These are phyloP conservation scores for Psammodynastes pulverulentus DNA, from an alignment of 2,113 vertebrate species.

Conservation along the genomic window DNA sequence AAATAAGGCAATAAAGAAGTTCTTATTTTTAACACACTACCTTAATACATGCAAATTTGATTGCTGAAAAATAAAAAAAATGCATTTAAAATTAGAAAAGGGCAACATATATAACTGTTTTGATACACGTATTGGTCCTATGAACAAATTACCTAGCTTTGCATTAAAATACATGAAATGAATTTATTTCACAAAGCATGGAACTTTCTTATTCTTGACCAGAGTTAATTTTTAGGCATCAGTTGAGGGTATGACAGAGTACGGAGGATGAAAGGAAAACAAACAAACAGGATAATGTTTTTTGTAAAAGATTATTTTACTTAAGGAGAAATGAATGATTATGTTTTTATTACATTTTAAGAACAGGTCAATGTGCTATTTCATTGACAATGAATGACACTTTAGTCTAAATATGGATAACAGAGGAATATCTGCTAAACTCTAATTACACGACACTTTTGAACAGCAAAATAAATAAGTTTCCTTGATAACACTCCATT, in stretches of 20 bases:
- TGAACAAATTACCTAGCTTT: not conserved
- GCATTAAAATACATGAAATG: not conserved
- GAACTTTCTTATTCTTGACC: slow-evolving; percentile 29
- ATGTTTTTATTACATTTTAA: not conserved
- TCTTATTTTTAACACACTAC: not conserved
- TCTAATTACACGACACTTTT: slow-evolving; percentile 13
- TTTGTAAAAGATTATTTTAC: slow-evolving; percentile 43
- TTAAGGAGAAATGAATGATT: slow-evolving; percentile 31
- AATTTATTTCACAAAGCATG: not conserved
- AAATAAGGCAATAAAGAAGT: not conserved
- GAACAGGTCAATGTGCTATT: slow-evolving; percentile 35
- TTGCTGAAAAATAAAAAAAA: not conserved
- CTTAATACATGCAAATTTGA: not conserved
- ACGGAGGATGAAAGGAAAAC: not conserved
- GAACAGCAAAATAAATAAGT: slow-evolving; percentile 21
- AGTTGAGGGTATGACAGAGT: not conserved
- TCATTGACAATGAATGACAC: slow-evolving; percentile 33
- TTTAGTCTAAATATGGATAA: slow-evolving; percentile 34
- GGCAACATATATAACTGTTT: not conserved
- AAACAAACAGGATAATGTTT: not conserved
- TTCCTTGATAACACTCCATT: slow-evolving; percentile 19
- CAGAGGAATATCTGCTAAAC: slow-evolving; percentile 14
- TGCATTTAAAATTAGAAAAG: not conserved
- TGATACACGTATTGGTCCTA: not conserved
- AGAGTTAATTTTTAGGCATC: slow-evolving; percentile 6